Evolutionary conservation across 2,888 invertebrate genomes (phyloP).

Genomic region (Xestia rhomboidea): DNA sequence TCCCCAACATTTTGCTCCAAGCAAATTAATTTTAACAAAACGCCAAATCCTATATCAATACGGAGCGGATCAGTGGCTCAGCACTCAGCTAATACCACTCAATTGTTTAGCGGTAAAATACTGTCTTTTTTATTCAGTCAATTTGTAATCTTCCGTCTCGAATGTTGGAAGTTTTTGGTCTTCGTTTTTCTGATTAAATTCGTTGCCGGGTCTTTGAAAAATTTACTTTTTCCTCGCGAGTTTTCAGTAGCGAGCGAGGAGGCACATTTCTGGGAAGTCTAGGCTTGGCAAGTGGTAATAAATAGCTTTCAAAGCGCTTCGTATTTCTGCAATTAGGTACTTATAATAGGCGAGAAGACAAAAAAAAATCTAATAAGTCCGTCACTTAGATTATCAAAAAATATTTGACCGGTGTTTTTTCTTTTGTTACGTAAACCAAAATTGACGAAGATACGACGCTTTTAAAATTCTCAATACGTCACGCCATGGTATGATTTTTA

Average conservation of each 20-base stretch:
- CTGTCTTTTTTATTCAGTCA: conserved; percentile 16
- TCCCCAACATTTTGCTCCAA: not conserved
- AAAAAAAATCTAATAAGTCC: no score
- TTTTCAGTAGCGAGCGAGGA: not conserved
- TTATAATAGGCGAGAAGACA: no score
- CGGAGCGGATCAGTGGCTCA: not conserved
- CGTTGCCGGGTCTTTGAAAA: conserved; percentile 32
- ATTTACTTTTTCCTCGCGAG: conserved; percentile 9
- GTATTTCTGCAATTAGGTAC: not conserved
- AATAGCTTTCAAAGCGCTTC: not conserved
- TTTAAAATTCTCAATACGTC: no score
- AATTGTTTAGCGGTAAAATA: conserved; percentile 23
- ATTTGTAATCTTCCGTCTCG: conserved; percentile 25
- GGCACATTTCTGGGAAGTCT: not conserved
- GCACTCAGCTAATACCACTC: not conserved
- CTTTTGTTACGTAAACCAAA: no score
- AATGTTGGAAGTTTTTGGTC: conserved; percentile 10
- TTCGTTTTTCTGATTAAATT: conserved; percentile 43
- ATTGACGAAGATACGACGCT: no score
- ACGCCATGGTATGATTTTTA: no score
- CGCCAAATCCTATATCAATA: conserved; percentile 1
- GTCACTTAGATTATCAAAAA: no score
- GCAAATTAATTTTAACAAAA: conserved; percentile 12
- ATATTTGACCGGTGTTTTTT: no score
- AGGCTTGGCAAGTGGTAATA: not conserved